Percentiles rank a stretch among this genome's conserved stretches.
These are phyloP conservation scores for Enteromius afrohamiltoni DNA, from an alignment of 2,797 vertebrate species.

Conservation along the genomic window DNA sequence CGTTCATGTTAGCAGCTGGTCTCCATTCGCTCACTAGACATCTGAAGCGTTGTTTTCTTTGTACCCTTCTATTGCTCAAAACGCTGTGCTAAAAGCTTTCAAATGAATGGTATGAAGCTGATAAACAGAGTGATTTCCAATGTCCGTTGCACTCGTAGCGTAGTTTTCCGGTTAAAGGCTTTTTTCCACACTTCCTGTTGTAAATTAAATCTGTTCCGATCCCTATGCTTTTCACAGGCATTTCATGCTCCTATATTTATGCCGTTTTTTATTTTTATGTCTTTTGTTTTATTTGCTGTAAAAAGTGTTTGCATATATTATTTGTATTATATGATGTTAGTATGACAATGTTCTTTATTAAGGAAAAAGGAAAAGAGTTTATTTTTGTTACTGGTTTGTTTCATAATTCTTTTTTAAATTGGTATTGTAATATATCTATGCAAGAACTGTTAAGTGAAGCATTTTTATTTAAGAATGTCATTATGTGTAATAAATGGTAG, in stretches of 20 bases:
- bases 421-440: conserved; percentile 99
- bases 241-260: conserved; percentile 43
- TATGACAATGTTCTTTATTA: conserved; percentile 99
- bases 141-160: conserved; percentile 43
- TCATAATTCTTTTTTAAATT: conserved; percentile 99
- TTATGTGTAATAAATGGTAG: conserved; percentile 99
- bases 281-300: conserved; percentile 90
- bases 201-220: conserved; percentile 62
- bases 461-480: conserved; percentile 99
- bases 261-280: conserved; percentile 68
- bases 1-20: conserved; percentile 18
- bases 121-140: conserved; percentile 23
- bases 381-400: conserved; percentile 99
- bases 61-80: conserved; percentile 29
- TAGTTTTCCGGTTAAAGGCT: conserved; percentile 42
- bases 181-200: conserved; percentile 54
- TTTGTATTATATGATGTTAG: conserved; percentile 99
- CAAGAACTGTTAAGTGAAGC: conserved; percentile 99
- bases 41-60: neutral
- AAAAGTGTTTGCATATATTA: conserved; percentile 98
- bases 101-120: conserved; percentile 33
- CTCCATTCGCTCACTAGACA: neutral
- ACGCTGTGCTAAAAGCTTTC: conserved; percentile 50
- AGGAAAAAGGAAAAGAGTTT: conserved; percentile 97
- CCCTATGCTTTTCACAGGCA: conserved; percentile 29